Percentiles rank a stretch among this genome's conserved stretches.
Evolutionary conservation across 2,888 invertebrate genomes (phyloP).

Genomic region (Tholera decimalis): DNA sequence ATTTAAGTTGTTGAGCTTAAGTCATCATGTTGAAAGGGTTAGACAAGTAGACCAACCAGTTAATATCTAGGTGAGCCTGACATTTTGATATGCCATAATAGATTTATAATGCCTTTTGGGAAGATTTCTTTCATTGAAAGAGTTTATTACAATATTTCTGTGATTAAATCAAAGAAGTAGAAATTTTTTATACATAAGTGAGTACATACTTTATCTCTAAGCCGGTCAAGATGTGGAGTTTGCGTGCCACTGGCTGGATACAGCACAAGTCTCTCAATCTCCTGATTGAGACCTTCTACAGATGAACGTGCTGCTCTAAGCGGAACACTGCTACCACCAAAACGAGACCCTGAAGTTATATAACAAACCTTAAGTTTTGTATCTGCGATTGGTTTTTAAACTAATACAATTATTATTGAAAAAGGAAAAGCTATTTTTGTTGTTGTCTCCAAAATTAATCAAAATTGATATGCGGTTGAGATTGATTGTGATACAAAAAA

Average conservation of each 20-base stretch:
- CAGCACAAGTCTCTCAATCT: slow-evolving; percentile 95
- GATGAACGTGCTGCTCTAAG: slow-evolving; percentile 95
- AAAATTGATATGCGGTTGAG: neutral
- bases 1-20: too few relatives aligned
- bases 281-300: slow-evolving; percentile 96
- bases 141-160: neutral
- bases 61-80: too few relatives aligned
- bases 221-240: slow-evolving; percentile 87
- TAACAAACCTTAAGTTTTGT: neutral
- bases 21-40: too few relatives aligned
- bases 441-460: too few relatives aligned
- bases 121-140: neutral
- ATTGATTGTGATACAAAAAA: neutral
- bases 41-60: too few relatives aligned
- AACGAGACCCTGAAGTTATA: slow-evolving; percentile 83
- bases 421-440: too few relatives aligned
- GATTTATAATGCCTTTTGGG: neutral
- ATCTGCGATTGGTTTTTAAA: neutral
- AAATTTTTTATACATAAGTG: too few relatives aligned
- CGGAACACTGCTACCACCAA: slow-evolving; percentile 87
- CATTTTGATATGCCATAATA: neutral
- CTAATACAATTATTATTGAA: too few relatives aligned
- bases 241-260: slow-evolving; percentile 89
- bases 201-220: slow-evolving; percentile 92
- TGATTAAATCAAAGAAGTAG: too few relatives aligned